A percentile compares a stretch with the other conserved stretches of the same genome.
Conservation (phyloP, 2,113 vertebrate species). For the Epinephelus lanceolatus region DNA sequence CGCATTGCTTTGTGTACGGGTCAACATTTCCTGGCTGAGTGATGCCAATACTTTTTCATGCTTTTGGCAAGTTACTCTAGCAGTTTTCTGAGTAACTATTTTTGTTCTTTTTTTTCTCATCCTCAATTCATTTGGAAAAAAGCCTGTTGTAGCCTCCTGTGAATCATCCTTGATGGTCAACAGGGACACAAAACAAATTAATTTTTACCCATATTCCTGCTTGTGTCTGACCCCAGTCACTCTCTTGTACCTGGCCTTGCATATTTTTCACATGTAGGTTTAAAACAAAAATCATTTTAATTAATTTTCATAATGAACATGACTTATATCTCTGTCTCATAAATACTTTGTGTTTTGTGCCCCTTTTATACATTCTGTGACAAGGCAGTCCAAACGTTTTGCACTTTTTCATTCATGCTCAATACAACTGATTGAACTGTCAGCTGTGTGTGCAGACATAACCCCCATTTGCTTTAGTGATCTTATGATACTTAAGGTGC, state of each 20-base stretch:
- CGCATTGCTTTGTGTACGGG: no score
- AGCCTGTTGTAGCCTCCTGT: no score
- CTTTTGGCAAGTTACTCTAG: no score
- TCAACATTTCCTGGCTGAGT: no score
- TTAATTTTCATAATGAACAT: not conserved
- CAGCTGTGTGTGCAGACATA: not conserved
- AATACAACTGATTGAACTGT: not conserved
- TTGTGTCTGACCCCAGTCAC: not conserved
- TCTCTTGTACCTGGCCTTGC: not conserved
- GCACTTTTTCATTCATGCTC: not conserved
- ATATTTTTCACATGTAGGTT: not conserved
- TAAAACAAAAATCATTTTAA: not conserved
- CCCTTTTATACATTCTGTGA: not conserved
- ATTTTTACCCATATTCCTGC: no score
- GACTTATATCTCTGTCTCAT: not conserved
- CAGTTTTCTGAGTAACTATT: no score
- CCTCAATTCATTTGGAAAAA: no score
- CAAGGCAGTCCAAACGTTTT: not conserved
- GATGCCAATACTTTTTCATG: no score
- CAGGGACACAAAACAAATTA: no score
- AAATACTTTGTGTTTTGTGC: not conserved
- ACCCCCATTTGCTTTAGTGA: not conserved
- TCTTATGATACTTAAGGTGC: not conserved
- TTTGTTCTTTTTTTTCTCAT: no score
- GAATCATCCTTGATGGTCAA: no score